Percentiles rank a stretch among this genome's conserved stretches.
These are phyloP conservation scores for Pharmacophagus antenor DNA, from an alignment of 2,888 invertebrate genomes.

Conservation along the genomic window DNA sequence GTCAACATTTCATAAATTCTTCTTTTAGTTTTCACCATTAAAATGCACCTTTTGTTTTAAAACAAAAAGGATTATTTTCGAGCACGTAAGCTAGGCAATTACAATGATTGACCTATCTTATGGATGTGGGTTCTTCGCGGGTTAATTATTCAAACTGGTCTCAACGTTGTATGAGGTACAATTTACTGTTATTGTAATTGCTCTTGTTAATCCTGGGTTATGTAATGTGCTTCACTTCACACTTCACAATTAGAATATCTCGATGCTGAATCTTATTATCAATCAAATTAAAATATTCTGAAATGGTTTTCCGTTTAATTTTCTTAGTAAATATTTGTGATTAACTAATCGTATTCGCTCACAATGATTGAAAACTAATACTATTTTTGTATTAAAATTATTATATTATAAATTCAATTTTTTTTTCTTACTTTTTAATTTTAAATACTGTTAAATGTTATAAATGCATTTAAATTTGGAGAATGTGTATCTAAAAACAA, in stretches of 20 bases:
- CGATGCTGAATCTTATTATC: not conserved
- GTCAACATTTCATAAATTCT: too few species aligned
- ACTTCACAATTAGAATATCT: not conserved
- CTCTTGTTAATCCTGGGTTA: conserved; percentile 4
- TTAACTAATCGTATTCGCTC: too few species aligned
- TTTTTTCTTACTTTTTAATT: too few species aligned
- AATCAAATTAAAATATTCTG: too few species aligned
- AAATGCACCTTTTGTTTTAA: not conserved
- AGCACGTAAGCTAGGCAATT: conserved; percentile 7
- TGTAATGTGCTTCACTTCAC: not conserved
- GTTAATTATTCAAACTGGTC: conserved; percentile 22
- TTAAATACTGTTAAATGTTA: not conserved
- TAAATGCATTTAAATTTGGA: not conserved
- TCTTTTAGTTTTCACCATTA: too few species aligned
- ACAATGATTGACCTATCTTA: conserved; percentile 24
- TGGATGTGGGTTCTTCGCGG: conserved; percentile 10
- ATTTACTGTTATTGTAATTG: conserved; percentile 8
- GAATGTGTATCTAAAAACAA: not conserved
- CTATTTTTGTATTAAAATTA: too few species aligned
- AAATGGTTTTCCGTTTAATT: too few species aligned
- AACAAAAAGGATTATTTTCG: not conserved
- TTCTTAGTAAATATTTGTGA: too few species aligned
- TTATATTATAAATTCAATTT: too few species aligned
- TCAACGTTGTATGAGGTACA: conserved; percentile 4
- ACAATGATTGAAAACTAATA: too few species aligned